Conservation (phyloP, 2,888 invertebrate species). For the Timandra comae region DNA sequence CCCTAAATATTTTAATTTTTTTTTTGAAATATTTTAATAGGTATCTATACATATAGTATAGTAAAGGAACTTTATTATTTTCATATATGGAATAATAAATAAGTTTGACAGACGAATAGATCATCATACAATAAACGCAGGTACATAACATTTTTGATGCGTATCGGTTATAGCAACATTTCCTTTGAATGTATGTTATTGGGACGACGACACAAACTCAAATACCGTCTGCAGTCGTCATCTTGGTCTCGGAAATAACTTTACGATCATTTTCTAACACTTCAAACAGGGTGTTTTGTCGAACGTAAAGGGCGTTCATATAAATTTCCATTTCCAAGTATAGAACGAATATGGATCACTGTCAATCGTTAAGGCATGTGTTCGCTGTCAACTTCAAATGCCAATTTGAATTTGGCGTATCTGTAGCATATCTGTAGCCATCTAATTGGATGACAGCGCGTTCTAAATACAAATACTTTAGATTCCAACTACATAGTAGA, state of each 20-base stretch:
- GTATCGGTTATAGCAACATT: not conserved
- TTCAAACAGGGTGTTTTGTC: slow-evolving; percentile 51
- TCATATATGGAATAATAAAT: too few relatives aligned
- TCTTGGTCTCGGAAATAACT: slow-evolving; percentile 47
- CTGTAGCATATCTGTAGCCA: slow-evolving; percentile 25
- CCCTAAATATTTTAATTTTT: too few relatives aligned
- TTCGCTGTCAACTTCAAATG: slow-evolving; percentile 60
- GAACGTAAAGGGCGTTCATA: slow-evolving; percentile 44
- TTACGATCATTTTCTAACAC: slow-evolving; percentile 61
- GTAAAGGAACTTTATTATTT: too few relatives aligned
- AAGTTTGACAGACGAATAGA: too few relatives aligned
- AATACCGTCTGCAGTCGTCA: slow-evolving; percentile 36
- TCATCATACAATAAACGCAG: too few relatives aligned
- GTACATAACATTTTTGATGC: not conserved
- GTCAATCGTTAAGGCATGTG: slow-evolving; percentile 42
- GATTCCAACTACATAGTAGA: slow-evolving; percentile 1
- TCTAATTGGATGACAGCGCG: slow-evolving; percentile 60
- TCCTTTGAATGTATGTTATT: slow-evolving; percentile 36
- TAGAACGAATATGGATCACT: slow-evolving; percentile 24
- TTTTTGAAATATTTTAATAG: too few relatives aligned
- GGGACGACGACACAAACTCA: slow-evolving; percentile 43
- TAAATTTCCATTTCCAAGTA: slow-evolving; percentile 48
- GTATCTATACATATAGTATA: too few relatives aligned
- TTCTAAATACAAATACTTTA: slow-evolving; percentile 51
- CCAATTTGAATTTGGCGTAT: slow-evolving; percentile 50